A percentile compares a stretch with the other conserved stretches of the same genome.
phyloP scores from a whole-genome alignment of 2,888 invertebrate species.

The Eucera pruinosa region DNA sequence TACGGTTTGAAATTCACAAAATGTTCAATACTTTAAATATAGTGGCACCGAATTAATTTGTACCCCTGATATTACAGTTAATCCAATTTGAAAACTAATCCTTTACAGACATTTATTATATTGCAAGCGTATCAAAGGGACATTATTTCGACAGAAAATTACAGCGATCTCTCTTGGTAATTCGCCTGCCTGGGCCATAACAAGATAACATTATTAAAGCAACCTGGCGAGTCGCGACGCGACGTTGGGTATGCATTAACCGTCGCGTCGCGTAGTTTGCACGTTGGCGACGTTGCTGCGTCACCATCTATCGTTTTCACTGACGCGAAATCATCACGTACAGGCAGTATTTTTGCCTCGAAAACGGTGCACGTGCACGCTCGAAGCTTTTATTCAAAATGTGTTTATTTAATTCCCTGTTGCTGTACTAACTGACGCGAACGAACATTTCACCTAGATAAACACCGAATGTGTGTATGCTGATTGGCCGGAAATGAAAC shows the following conservation, averaged over 20 bases:
- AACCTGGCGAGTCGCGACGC: not conserved
- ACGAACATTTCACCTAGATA: not conserved
- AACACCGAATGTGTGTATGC: not conserved
- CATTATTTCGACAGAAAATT: conserved; percentile 6
- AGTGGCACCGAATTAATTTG: too few relatives aligned
- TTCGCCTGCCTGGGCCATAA: not conserved
- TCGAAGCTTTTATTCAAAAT: not conserved
- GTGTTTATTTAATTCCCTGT: conserved; percentile 13
- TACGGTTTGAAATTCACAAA: too few relatives aligned
- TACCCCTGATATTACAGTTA: too few relatives aligned
- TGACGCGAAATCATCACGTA: conserved; percentile 19
- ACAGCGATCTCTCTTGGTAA: not conserved
- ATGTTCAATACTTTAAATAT: too few relatives aligned
- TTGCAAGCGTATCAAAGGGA: not conserved
- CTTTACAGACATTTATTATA: too few relatives aligned
- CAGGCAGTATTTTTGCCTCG: not conserved
- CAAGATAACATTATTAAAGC: conserved; percentile 7
- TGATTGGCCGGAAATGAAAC: not conserved
- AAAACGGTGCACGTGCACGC: not conserved
- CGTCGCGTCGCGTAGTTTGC: conserved; percentile 14
- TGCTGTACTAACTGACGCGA: not conserved
- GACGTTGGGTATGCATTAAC: conserved; percentile 15
- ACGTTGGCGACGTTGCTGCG: not conserved
- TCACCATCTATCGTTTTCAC: conserved; percentile 9
- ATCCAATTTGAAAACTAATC: too few relatives aligned